phyloP scores from a whole-genome alignment of 2,113 vertebrate species.

The Chascanopsetta lugubris region DNA sequence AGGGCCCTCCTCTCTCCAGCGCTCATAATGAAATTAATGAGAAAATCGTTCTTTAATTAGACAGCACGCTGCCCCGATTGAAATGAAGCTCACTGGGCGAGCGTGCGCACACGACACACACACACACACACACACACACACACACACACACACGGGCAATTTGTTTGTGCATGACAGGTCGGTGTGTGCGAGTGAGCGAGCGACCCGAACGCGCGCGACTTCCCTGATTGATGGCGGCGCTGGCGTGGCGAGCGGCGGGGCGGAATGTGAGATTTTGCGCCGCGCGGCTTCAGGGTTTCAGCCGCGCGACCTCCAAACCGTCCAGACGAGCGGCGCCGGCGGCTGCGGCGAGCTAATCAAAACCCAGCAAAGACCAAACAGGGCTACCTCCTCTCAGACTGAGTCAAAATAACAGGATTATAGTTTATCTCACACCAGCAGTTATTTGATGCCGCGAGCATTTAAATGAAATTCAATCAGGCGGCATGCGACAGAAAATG shows the following conservation, averaged over 20 bases:
- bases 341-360: conserved; percentile 51
- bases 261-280: conserved; percentile 32
- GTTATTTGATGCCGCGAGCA: conserved; percentile 37
- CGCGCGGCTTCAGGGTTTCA: conserved; percentile 39
- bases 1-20: conserved; percentile 51
- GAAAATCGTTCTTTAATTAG: conserved; percentile 62
- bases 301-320: conserved; percentile 57
- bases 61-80: conserved; percentile 50
- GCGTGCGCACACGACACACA: neutral
- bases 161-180: conserved; percentile 6
- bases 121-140: neutral
- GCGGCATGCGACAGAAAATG: conserved; percentile 19
- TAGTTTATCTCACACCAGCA: conserved; percentile 57
- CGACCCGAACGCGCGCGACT: conserved; percentile 4
- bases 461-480: conserved; percentile 48
- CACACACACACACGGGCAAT: neutral
- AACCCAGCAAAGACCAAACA: conserved; percentile 48
- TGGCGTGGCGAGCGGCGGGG: conserved; percentile 34
- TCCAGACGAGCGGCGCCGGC: conserved; percentile 35
- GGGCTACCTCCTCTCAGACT: conserved; percentile 44
- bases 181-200: neutral
- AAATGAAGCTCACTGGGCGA: conserved; percentile 42
- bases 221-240: conserved; percentile 43
- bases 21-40: conserved; percentile 70
- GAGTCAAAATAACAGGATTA: conserved; percentile 65